Conservation (phyloP, 2,888 invertebrate genomes). For the Halocaridina rubra region DNA sequence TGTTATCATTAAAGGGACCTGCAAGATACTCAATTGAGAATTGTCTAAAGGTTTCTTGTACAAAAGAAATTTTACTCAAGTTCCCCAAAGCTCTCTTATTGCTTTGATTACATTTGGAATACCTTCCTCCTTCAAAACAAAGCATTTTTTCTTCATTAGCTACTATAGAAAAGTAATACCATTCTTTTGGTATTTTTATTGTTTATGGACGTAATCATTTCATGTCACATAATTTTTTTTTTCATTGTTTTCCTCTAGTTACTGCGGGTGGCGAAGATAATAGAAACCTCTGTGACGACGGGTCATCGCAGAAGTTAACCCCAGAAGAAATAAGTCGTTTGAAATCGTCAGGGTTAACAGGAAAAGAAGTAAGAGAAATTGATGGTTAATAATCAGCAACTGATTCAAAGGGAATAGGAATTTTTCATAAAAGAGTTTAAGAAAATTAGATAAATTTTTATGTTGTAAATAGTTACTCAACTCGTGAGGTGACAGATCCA, state of each 20-base stretch:
- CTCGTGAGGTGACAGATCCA: too few relatives aligned
- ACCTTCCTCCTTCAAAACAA: neutral
- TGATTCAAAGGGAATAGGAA: neutral
- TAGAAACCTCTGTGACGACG: constrained; percentile 68
- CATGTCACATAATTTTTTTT: too few relatives aligned
- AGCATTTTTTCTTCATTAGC: neutral
- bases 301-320: constrained; percentile 69
- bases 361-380: constrained; percentile 66
- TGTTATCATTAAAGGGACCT: too few relatives aligned
- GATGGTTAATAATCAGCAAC: neutral
- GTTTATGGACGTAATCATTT: neutral
- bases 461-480: neutral
- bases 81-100: too few relatives aligned
- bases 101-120: neutral
- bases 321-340: constrained; percentile 69
- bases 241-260: constrained; percentile 5
- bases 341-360: constrained; percentile 68
- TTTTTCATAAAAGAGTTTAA: neutral
- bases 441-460: neutral
- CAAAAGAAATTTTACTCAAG: too few relatives aligned
- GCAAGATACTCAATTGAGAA: too few relatives aligned
- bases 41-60: too few relatives aligned
- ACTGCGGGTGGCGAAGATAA: constrained; percentile 67
- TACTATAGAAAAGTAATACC: neutral
- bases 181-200: neutral